Evolutionary conservation across 2,797 vertebrate genomes (phyloP).

Genomic region (Poeciliopsis infans): DNA sequence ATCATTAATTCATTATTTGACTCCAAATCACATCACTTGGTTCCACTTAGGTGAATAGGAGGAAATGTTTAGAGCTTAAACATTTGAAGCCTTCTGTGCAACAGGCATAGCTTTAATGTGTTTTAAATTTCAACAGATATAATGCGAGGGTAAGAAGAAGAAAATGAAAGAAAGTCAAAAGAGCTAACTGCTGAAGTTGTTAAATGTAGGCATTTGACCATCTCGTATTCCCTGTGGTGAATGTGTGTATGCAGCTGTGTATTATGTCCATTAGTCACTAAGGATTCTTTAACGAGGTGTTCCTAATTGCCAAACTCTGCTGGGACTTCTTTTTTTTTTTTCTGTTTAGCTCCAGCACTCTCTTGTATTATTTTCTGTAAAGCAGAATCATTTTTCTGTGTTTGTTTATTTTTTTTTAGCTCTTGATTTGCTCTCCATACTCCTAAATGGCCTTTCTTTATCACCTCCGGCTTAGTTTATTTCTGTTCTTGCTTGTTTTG

Average conservation of each 20-base stretch:
- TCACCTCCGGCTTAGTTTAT: not conserved
- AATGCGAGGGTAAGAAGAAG: not conserved
- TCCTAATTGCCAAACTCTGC: slow-evolving; percentile 56
- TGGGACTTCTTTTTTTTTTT: slow-evolving; percentile 34
- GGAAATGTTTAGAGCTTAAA: not conserved
- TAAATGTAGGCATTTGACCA: slow-evolving; percentile 43
- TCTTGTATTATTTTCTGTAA: not conserved
- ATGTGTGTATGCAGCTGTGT: slow-evolving; percentile 20
- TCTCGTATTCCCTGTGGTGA: slow-evolving; percentile 46
- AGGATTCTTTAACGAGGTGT: slow-evolving; percentile 51
- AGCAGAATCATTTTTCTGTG: not conserved
- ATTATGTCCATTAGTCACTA: slow-evolving; percentile 52
- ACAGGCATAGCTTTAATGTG: not conserved
- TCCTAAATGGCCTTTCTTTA: not conserved
- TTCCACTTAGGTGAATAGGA: too few species aligned
- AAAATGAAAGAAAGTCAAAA: slow-evolving; percentile 27
- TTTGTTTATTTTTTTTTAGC: not conserved
- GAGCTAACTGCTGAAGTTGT: slow-evolving; percentile 26
- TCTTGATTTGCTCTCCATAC: not conserved
- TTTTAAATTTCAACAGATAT: slow-evolving; percentile 23
- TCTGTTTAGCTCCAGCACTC: not conserved
- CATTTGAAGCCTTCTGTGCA: not conserved
- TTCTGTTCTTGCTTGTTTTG: not conserved
- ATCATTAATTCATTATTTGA: not conserved
- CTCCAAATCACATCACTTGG: not conserved